Evolutionary conservation across 2,113 vertebrate species (phyloP).

Genomic region (Bothrops jararaca): DNA sequence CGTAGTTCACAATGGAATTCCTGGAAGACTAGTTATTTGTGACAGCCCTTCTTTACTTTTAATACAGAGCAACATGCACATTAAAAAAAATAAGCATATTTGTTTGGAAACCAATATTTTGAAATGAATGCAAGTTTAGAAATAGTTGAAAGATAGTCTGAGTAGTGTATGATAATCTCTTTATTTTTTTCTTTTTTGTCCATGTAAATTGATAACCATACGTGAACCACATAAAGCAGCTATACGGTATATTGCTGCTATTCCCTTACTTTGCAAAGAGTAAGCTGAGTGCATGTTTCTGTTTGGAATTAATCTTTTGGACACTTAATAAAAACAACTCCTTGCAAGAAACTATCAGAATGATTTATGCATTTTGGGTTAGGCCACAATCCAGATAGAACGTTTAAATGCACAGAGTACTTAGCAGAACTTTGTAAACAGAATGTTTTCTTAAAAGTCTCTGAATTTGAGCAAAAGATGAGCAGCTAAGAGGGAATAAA

Average conservation of each 20-base stretch:
- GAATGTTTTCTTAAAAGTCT: not conserved
- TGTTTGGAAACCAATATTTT: not conserved
- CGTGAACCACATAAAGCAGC: not conserved
- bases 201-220: not conserved
- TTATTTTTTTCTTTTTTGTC: not conserved
- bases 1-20: not conserved
- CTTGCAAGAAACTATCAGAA: not conserved
- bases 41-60: not conserved
- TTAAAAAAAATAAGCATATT: not conserved
- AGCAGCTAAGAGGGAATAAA: not conserved
- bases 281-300: not conserved
- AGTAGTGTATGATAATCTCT: not conserved
- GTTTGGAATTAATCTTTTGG: not conserved
- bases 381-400: not conserved
- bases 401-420: not conserved
- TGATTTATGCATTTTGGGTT: not conserved
- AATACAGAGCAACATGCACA: not conserved
- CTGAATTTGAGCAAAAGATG: not conserved
- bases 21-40: not conserved
- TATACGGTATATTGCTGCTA: not conserved
- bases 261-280: not conserved
- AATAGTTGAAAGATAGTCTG: not conserved
- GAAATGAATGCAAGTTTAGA: not conserved
- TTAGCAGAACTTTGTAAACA: not conserved
- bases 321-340: not conserved